A percentile compares a stretch with the other conserved stretches of the same genome.
phyloP scores from a whole-genome alignment of 2,797 vertebrate species.

The Acrossocheilus fasciatus region DNA sequence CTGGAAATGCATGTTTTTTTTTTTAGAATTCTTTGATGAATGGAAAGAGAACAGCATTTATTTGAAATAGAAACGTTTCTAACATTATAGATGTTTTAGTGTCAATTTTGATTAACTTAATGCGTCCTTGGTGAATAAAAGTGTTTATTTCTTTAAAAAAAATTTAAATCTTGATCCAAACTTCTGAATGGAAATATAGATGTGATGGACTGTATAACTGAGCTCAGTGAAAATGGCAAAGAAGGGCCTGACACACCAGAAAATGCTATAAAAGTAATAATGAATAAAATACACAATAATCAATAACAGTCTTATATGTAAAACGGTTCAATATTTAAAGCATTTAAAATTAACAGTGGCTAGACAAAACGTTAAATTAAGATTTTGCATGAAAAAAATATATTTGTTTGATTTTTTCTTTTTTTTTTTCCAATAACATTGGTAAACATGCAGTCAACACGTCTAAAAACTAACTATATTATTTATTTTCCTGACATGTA shows the following conservation, averaged over 20 bases:
- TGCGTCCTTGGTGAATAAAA: too few relatives aligned
- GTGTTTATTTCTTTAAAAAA: too few relatives aligned
- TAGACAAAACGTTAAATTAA: background rate
- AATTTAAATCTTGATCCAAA: too few relatives aligned
- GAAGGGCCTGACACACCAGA: too few relatives aligned
- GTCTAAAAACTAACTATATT: background rate
- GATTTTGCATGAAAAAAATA: background rate
- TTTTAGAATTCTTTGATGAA: background rate
- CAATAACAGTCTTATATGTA: too few relatives aligned
- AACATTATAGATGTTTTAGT: background rate
- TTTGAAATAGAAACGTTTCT: background rate
- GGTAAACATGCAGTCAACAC: background rate
- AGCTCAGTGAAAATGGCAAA: too few relatives aligned
- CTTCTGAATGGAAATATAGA: too few relatives aligned
- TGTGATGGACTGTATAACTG: too few relatives aligned
- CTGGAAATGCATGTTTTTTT: background rate
- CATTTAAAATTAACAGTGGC: background rate
- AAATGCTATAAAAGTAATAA: too few relatives aligned
- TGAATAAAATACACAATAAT: too few relatives aligned
- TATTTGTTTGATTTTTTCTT: background rate
- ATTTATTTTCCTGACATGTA: background rate
- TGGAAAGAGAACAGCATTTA: background rate
- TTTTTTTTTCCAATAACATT: background rate
- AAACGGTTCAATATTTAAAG: too few relatives aligned
- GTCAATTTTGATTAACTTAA: too few relatives aligned